Conservation (phyloP, 2,888 invertebrate genomes). For the Drosophila pegasa region DNA sequence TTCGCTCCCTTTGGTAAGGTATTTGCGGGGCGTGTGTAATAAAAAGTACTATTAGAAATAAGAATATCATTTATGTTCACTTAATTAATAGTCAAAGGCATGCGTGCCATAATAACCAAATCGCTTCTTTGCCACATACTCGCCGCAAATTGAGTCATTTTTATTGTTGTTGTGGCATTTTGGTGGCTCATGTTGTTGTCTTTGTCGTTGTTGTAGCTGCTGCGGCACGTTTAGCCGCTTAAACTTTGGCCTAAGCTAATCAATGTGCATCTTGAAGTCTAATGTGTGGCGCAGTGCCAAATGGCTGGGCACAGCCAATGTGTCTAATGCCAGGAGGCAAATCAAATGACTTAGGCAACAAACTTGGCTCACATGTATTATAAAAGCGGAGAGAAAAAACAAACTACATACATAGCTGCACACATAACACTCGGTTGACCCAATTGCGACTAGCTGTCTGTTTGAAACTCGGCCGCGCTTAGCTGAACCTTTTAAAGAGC, state of each 20-base stretch:
- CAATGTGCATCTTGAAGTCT: slow-evolving; percentile 68
- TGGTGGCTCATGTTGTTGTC: slow-evolving; percentile 9
- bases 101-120: slow-evolving; percentile 52
- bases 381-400: slow-evolving; percentile 10
- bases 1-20: too few relatives aligned
- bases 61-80: slow-evolving; percentile 50
- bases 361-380: slow-evolving; percentile 70
- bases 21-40: slow-evolving; percentile 37
- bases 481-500: slow-evolving; percentile 78
- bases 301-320: slow-evolving; percentile 35
- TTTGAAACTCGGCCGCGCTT: slow-evolving; percentile 56
- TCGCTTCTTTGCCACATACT: slow-evolving; percentile 15
- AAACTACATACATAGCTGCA: slow-evolving; percentile 46
- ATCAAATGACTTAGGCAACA: slow-evolving; percentile 67
- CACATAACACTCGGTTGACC: slow-evolving; percentile 76
- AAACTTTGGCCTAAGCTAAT: slow-evolving; percentile 71
- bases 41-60: slow-evolving; percentile 33
- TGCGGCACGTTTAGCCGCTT: slow-evolving; percentile 74
- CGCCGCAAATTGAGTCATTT: slow-evolving; percentile 67
- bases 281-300: slow-evolving; percentile 69
- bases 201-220: slow-evolving; percentile 17
- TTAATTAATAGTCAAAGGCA: slow-evolving; percentile 39
- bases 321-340: slow-evolving; percentile 59
- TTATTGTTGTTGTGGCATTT: slow-evolving; percentile 28
- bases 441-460: slow-evolving; percentile 56